Evolutionary conservation across 2,797 vertebrate species (phyloP).

Genomic region (Thaleichthys pacificus): DNA sequence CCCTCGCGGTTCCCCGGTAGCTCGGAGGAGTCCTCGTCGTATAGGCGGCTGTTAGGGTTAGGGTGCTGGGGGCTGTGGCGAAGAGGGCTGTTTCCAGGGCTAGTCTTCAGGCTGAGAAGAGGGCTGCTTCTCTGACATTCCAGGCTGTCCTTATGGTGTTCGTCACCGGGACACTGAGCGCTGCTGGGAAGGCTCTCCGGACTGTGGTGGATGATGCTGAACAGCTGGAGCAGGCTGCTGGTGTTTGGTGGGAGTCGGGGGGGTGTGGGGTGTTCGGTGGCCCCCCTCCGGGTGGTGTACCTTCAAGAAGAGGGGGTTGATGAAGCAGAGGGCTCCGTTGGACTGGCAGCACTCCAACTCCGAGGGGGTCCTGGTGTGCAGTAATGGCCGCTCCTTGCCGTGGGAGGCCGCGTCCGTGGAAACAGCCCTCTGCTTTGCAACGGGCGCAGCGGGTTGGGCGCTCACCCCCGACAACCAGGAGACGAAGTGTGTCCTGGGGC

Average conservation of each 20-base stretch:
- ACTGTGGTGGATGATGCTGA: constrained; percentile 1
- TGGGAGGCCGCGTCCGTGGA: constrained; percentile 64
- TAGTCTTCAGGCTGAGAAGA: background rate
- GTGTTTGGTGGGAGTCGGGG: background rate
- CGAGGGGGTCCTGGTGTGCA: constrained; percentile 84
- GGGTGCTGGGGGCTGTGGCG: no score
- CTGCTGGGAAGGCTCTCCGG: background rate
- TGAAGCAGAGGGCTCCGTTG: constrained; percentile 93
- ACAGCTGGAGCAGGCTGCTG: background rate
- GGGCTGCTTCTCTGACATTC: background rate
- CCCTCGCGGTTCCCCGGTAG: no score
- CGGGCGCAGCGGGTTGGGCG: constrained; percentile 51
- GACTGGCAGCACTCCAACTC: constrained; percentile 89
- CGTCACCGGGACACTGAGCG: background rate
- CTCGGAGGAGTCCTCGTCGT: no score
- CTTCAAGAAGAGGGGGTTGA: constrained; percentile 95
- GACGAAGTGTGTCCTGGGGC: constrained; percentile 43
- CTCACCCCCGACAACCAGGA: constrained; percentile 31
- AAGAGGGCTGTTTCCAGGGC: background rate
- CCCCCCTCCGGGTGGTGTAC: constrained; percentile 75
- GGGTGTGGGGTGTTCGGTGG: background rate
- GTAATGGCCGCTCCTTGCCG: constrained; percentile 51
- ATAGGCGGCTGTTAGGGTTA: background rate
- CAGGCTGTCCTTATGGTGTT: background rate
- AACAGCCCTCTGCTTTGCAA: constrained; percentile 28